Percentiles rank a stretch among this genome's conserved stretches.
These are phyloP conservation scores for Dichetophora obliterata DNA, from an alignment of 2,888 invertebrate genomes.

Conservation along the genomic window DNA sequence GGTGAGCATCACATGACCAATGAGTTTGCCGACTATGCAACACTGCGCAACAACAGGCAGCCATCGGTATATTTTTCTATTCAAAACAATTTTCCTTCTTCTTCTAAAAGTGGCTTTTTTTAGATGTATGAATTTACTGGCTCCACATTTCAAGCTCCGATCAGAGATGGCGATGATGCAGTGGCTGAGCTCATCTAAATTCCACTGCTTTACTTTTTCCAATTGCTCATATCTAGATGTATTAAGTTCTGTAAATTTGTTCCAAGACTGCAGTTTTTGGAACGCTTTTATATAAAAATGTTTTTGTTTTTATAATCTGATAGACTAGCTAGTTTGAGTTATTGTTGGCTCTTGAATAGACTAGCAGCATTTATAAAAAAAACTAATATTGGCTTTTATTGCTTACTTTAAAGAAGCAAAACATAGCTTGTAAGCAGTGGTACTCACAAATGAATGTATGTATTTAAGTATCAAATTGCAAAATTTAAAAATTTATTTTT, in stretches of 20 bases:
- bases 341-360: background rate
- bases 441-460: background rate
- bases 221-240: background rate
- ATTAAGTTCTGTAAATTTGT: constrained; percentile 1
- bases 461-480: background rate
- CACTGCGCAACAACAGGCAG: constrained; percentile 67
- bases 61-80: constrained; percentile 62
- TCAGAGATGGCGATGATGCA: constrained; percentile 68
- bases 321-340: background rate
- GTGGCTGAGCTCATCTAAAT: constrained; percentile 69
- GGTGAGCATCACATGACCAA: constrained; percentile 60
- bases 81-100: background rate
- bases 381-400: no score
- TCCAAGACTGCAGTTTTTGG: background rate
- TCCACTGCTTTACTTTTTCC: background rate
- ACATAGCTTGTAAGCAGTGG: background rate
- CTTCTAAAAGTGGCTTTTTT: background rate
- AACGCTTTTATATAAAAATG: background rate
- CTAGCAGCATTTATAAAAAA: background rate
- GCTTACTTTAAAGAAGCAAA: background rate
- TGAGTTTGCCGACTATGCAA: constrained; percentile 70
- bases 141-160: constrained; percentile 81
- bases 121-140: constrained; percentile 72
- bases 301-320: background rate
- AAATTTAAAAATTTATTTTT: background rate